These are phyloP conservation scores for Chymomyza caudatula DNA, from an alignment of 2,888 invertebrate genomes.

Conservation along the genomic window DNA sequence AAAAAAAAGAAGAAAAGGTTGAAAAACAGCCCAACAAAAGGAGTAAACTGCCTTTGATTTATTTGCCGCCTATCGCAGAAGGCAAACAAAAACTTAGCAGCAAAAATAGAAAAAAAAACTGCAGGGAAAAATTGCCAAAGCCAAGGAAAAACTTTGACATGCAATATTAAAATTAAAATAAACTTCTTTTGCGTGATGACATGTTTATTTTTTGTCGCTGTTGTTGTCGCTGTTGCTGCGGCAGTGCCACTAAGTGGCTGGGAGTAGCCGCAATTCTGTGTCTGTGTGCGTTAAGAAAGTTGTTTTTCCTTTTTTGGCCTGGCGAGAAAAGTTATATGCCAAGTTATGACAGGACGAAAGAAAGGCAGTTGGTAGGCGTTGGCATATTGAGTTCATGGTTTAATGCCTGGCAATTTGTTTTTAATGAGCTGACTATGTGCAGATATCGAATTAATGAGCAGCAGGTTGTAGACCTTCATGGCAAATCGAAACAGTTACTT, in stretches of 20 bases:
- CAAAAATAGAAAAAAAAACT: slow-evolving; percentile 5
- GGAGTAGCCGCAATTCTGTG: slow-evolving; percentile 24
- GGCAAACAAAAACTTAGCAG: slow-evolving; percentile 24
- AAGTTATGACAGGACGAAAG: background rate
- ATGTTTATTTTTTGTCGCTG: slow-evolving; percentile 42
- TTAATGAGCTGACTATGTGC: slow-evolving; percentile 12
- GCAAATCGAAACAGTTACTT: background rate
- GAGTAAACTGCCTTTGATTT: slow-evolving; percentile 64
- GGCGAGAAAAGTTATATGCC: background rate
- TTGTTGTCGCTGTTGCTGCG: background rate
- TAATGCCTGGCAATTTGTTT: slow-evolving; percentile 11
- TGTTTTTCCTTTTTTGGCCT: background rate
- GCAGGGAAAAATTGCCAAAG: slow-evolving; percentile 24
- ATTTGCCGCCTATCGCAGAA: slow-evolving; percentile 39
- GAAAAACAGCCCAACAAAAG: slow-evolving; percentile 14
- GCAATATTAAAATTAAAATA: slow-evolving; percentile 71
- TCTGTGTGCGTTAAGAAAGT: background rate
- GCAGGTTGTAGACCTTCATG: background rate
- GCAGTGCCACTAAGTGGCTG: slow-evolving; percentile 27
- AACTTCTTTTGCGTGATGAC: slow-evolving; percentile 63
- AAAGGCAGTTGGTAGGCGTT: background rate
- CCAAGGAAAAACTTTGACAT: slow-evolving; percentile 53
- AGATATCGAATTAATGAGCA: background rate
- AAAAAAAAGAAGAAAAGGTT: background rate
- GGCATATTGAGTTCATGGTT: background rate